Evolutionary conservation across 2,888 invertebrate genomes (phyloP).

Genomic region (Nymphalis polychloros): DNA sequence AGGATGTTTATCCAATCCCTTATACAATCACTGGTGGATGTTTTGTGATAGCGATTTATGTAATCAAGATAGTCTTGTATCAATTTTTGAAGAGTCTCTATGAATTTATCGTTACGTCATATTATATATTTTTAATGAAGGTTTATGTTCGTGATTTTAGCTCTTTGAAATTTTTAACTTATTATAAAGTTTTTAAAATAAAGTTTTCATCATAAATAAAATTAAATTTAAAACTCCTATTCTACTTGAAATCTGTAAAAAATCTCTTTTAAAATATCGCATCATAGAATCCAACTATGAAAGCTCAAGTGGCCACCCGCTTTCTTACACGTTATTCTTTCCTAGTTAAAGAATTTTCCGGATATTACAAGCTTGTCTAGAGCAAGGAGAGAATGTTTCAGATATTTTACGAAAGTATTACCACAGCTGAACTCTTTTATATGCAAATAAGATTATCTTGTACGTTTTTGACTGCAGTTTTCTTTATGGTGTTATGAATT

Average conservation of each 20-base stretch:
- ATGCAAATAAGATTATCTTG: conserved; percentile 41
- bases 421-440: conserved; percentile 41
- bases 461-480: conserved; percentile 36
- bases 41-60: conserved; percentile 62
- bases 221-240: conserved; percentile 4
- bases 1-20: conserved; percentile 59
- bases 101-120: neutral
- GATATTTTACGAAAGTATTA: conserved; percentile 52
- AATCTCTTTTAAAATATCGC: conserved; percentile 49
- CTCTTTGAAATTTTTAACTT: neutral
- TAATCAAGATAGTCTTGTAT: conserved; percentile 55
- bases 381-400: conserved; percentile 45
- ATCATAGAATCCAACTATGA: conserved; percentile 49
- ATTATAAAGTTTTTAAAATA: neutral
- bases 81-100: conserved; percentile 50
- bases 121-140: too few relatives aligned
- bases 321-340: conserved; percentile 45
- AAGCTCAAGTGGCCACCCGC: conserved; percentile 54
- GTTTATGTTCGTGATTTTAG: neutral
- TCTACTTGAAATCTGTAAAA: conserved; percentile 38
- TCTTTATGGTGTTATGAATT: conserved; percentile 30
- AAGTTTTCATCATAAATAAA: conserved; percentile 3
- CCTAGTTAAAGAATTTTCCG: conserved; percentile 37
- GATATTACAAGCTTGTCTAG: conserved; percentile 46
- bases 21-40: conserved; percentile 66